Evolutionary conservation across 2,888 invertebrate species (phyloP).

Genomic region (Sinohyriopsis cumingii): DNA sequence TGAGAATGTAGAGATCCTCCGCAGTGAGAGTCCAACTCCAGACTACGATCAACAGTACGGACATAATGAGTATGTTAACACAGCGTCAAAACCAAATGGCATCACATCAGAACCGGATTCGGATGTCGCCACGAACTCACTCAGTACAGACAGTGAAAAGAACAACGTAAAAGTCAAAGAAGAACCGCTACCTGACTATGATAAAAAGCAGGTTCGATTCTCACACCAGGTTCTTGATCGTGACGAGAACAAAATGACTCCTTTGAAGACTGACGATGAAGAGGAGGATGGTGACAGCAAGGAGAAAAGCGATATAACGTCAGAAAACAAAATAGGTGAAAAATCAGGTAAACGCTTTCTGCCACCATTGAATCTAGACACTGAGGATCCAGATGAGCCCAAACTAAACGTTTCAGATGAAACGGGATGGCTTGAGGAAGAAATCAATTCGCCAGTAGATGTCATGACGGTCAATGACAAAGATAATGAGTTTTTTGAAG

Average conservation of each 20-base stretch:
- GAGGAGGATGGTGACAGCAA: constrained; percentile 1
- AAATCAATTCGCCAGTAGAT: constrained; percentile 22
- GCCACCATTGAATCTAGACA: not conserved
- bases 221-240: constrained; percentile 35
- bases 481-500: no score
- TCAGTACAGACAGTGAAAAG: constrained; percentile 1
- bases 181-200: constrained; percentile 55
- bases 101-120: not conserved
- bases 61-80: no score
- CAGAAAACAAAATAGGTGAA: not conserved
- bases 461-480: constrained; percentile 11
- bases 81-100: not conserved
- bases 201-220: constrained; percentile 54
- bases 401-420: constrained; percentile 6
- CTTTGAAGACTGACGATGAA: constrained; percentile 20
- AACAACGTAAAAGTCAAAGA: constrained; percentile 9
- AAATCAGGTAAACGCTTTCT: not conserved
- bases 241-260: constrained; percentile 35
- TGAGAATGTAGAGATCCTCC: no score
- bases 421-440: constrained; percentile 20
- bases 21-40: no score
- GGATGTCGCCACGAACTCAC: not conserved
- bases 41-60: no score
- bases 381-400: not conserved
- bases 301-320: not conserved